Base-by-base conservation (phyloP, 2,797 vertebrate species). In the Myotis pilosus region DNA sequence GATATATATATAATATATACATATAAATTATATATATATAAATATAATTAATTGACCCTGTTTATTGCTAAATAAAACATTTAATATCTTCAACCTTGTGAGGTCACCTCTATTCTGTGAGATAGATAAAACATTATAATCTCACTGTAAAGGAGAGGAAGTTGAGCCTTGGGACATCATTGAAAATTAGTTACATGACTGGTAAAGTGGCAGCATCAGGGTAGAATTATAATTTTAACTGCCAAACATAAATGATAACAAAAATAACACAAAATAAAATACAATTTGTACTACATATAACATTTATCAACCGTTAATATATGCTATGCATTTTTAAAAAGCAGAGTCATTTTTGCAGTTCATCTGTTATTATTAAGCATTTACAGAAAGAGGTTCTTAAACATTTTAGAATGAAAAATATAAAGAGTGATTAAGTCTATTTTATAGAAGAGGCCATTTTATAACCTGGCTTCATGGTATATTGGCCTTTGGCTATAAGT, bases 401-500 rank as follows among this genome's bases (percentile, higher is more conserved):
- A 93, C 36, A 94, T 87, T 94, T 83, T 51, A 44, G 38, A 68
- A 80, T 92, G 78, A 96, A 96, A 75, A 64, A 78, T 86, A 94
- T 62, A 36, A 20, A 82, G 38, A 93, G 28, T 41, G 44, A 97
- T 85, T 93, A 95, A 96, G 92, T 47, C 30, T 95, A 3, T 79
- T 92, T 80, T 95, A 75, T 82, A 88, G 8, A 15, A 85, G 94
- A 94, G 60, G 47, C 28, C 69, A 78, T 92, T 94, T 92, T 96
- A 90, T 87, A 94, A 97, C 19, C 75, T 2, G 3, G 82, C 91
- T 95, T 87, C 10, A 9, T 0, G 2, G 55, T 84, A 15, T 28
- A 79, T 60, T 81, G 57, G 82, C 89, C 93, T 86, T 91, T 94
- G 97, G 95, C 94, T 97, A 96, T 41, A 97, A 97, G 84, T 55